Evolutionary conservation across 2,113 vertebrate species (phyloP), one percentile per base, ranked within the genome.

Genomic region (Zosterops hypoxanthus): DNA sequence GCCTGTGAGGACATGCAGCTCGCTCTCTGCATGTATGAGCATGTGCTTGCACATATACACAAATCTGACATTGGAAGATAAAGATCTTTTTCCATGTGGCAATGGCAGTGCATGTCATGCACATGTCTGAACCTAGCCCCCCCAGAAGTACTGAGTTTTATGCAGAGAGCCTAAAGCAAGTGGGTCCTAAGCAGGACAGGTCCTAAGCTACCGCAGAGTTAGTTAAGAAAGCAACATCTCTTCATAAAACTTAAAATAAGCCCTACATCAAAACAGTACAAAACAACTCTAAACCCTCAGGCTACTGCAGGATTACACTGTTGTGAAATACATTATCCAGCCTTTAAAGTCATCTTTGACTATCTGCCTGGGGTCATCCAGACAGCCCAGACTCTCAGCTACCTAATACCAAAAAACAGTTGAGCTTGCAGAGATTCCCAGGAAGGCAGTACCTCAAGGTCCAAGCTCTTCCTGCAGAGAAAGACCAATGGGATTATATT

Each of bases 291-390:
- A 95, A 97, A 86, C 84, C 97, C 90, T 86, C 66, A 95, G 94
- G 96, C 97, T 96, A 91, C 76, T 73, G 81, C 81, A 55, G 94
- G 97, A 97, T 97, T 97, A 97, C 86, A 61, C 86, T 86, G 90
- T 86, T 70, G 89, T 91, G 94, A 96, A 96, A 97, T 90, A 90
- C 82, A 92, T 97, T 97, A 97, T 92, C 90, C 93, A 89, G 94
- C 77, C 92, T 97, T 97, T 97, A 96, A 96, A 97, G 89, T 80
- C 49, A 81, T 96, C 91, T 96, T 92, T 82, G 75, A 90, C 90
- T 95, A 61, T 94, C 81, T 94, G 96, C 97, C 97, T 97, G 88
- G 28, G 59, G 95, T 93, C 46, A 76, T 94, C 77, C 86, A 90
- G 75, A 59, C 61, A 95, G 81, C 78, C 63, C 53, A 90, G 70